Evolutionary conservation across 2,113 vertebrate species (phyloP), one percentile per base, ranked within the genome.

Genomic region (Rhabdomys dilectus): DNA sequence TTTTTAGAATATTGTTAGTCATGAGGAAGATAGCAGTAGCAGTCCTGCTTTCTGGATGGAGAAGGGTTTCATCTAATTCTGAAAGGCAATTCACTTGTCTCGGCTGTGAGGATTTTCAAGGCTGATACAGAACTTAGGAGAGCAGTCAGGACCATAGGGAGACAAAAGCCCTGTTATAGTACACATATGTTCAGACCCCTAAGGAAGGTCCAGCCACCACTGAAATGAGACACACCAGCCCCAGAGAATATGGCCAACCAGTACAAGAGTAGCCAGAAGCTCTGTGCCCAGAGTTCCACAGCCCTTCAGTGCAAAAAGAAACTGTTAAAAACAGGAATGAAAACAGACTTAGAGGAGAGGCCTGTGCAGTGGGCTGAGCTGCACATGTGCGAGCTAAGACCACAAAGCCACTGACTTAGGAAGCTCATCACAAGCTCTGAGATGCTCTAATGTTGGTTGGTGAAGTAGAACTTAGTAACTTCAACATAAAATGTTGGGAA

Each of bases 141-240:
- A 10, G 13, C 2, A 21, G 17, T 22, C 1, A 24, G n/a, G 84
- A 64, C 53, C 72, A 42, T 26, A 13, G 48, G 10, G 10, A 21
- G 26, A 26, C 34, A 34, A 56, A 45, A n/a, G 31, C n/a, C 39
- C 1, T 0, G 0, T 22, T 3, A 21, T 0, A 22, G 64, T 19
- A n/a, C 64, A 11, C 22, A 0, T 39, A 15, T 7, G 5, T 9
- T 48, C 29, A 3, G 62, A 29, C 53, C 58, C 10, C 2, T 16
- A 53, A 16, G 0, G 21, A 45, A 66, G 39, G 66, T 1, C 56
- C 36, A 31, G 7, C 1, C 12, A 39, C 10, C 10, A 29, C 31
- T 2, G 5, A 6, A 24, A 36, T 24, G 45, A 42, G 29, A 60
- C 64, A 81, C 8, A 17, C 4, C 2, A 16, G 29, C 53, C 56